These are phyloP conservation scores for Hippocampus guttulatus DNA, from an alignment of 2,113 vertebrate species.

Conservation along the genomic window DNA sequence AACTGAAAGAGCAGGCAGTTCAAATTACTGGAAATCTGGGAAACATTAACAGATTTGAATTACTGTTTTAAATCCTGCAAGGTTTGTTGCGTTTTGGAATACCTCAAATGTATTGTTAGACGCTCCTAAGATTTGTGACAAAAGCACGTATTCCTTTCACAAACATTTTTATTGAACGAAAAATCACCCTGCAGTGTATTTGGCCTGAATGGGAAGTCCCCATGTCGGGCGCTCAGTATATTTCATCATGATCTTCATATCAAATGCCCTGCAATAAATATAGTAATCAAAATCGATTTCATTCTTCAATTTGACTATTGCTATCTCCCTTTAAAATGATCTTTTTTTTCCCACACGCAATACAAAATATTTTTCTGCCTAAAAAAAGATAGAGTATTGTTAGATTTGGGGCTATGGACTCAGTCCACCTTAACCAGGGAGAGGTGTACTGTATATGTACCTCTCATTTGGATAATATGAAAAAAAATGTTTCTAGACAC, in stretches of 20 bases:
- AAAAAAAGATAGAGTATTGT: not conserved
- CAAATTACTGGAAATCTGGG: not conserved
- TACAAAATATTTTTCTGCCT: not conserved
- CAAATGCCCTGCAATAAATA: not conserved
- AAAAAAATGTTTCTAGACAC: not conserved
- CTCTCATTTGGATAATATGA: not conserved
- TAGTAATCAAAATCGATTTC: not conserved
- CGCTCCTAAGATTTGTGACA: not conserved
- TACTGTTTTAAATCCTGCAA: not conserved
- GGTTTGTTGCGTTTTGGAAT: not conserved
- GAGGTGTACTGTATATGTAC: not conserved
- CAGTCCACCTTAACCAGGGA: not conserved
- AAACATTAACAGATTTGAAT: not conserved
- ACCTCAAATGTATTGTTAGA: not conserved
- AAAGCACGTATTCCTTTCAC: not conserved
- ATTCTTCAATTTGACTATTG: not conserved
- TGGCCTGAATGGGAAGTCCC: not conserved
- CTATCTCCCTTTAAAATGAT: not conserved
- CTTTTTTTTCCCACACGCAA: not conserved
- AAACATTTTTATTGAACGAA: not conserved
- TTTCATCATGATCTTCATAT: not conserved
- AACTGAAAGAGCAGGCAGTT: not conserved
- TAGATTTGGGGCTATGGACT: not conserved
- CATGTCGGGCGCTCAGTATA: not conserved
- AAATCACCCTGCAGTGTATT: not conserved